Base-by-base conservation (phyloP, 2,113 vertebrate genomes). In the Corythornis cristatus region DNA sequence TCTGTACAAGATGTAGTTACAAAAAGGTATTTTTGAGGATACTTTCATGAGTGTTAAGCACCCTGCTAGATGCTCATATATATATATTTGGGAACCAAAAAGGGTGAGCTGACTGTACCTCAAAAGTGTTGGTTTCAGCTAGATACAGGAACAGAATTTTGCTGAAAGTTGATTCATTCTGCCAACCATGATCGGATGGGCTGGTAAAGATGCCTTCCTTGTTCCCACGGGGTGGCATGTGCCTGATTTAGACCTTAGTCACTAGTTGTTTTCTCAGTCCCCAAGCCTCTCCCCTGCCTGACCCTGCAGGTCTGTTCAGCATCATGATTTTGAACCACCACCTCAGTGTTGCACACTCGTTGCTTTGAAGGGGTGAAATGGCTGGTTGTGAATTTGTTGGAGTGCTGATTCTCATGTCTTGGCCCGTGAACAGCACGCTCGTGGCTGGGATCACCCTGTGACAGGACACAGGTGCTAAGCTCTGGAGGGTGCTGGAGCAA, bases 1-100 rank as follows among this genome's bases (percentile, higher is more conserved):
- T 97, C 96, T 97, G 97, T 98, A 98, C 98, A 98, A 85, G 88
- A 89, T 85, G 95, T 97, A 97, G 95, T 98, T 98, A 98, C 94
- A 98, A 97, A 97, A 98, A 96, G 42, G 94, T 97, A 95, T 86
- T 93, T 75, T 65, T 97, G 96, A 97, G 94, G 90, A 92, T 92
- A 89, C 84, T 94, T 97, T 97, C 75, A 4, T 96, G 96, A 96
- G 97, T 71, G 77, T 93, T 97, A 97, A 96, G 97, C 93, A 97
- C 93, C 94, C 53, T 70, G 35, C 70, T 75, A 96, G 96, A 97
- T 93, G 97, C 95, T 96, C 76, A 60, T 91, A 88, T 81, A 93
- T 85, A 93, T 85, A 50, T 78, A 84, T 86, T 83, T 96, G 94
- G 97, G 89, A 97, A 97, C 93, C 95, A 96, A 86, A 94, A 97